Evolutionary conservation across 2,888 invertebrate species (phyloP), one percentile per base, ranked within the genome.

Genomic region (Nipponacmea schrenckii): DNA sequence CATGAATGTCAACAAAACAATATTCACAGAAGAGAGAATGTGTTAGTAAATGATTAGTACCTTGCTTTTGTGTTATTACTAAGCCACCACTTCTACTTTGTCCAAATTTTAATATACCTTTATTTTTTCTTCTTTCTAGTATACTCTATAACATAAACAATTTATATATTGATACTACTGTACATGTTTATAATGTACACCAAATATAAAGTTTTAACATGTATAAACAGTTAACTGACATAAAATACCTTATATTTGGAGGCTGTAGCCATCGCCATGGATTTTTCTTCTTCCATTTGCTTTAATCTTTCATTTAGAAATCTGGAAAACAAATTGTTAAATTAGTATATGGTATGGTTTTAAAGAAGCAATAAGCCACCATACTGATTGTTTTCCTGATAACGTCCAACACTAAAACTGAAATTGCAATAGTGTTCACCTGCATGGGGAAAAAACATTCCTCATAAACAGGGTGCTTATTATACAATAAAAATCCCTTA

Each of bases 1-100:
- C 31, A 31, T 4, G 31, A 10, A 39, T 39, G 8, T 39, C 4
- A 10, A 39, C 10, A 39, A 39, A 39, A 39, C 39, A 39, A 39
- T 8, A 1, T 39, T 10, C 7, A 10, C 10, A 5, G 10, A 39
- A 39, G 7, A 39, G 8, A 39, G 39, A 39, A 31, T 31, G 39
- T 39, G 39, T 39, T 39, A 39, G 39, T 39, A 39, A 39, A 39
- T 39, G 39, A 39, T 39, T 39, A 39, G 39, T 39, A 94, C 94
- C 94, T 93, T 95, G 94, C 84, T 93, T 94, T 86, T 94, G 94
- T 24, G 94, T 93, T 90, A 95, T 93, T 84, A 94, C 92, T 81
- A 92, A 91, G 83, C 94, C 93, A 20, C 90, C 88, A 76, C 84
- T 85, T 70, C 87, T 83, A 87, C 92, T 93, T 73, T 91, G 91